Percentiles rank a stretch among this genome's conserved stretches.
Evolutionary conservation across 2,888 invertebrate species (phyloP).

Genomic region (Octodonta nipae): DNA sequence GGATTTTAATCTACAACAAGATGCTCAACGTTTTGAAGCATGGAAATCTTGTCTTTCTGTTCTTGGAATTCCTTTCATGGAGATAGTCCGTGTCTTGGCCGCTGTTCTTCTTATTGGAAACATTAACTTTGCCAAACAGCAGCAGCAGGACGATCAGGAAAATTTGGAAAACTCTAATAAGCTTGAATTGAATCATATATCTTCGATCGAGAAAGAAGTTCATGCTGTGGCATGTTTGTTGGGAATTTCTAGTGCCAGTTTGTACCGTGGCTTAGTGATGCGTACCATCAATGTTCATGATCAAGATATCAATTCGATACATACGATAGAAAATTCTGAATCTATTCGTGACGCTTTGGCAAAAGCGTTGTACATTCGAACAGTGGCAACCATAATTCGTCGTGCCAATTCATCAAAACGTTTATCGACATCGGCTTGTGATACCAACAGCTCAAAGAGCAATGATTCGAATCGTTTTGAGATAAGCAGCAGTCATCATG

Average conservation of each 20-base stretch:
- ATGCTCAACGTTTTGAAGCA: too few species aligned
- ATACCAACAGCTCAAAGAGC: conserved; percentile 78
- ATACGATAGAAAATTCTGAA: conserved; percentile 76
- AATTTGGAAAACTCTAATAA: too few species aligned
- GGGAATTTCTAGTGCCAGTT: conserved; percentile 59
- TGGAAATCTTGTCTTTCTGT: conserved; percentile 87
- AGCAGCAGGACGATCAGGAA: conserved; percentile 61
- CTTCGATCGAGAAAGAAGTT: conserved; percentile 68
- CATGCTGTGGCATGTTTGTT: conserved; percentile 75
- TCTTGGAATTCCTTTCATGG: conserved; percentile 84
- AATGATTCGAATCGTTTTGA: conserved; percentile 85
- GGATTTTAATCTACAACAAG: too few species aligned
- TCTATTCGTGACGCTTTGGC: conserved; percentile 80
- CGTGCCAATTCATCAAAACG: conserved; percentile 84
- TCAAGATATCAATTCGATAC: conserved; percentile 65
- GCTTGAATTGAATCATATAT: too few species aligned
- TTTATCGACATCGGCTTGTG: conserved; percentile 65
- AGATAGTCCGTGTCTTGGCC: conserved; percentile 81
- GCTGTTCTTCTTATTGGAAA: conserved; percentile 85
- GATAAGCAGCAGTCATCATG: conserved; percentile 70
- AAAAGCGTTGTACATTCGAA: conserved; percentile 85
- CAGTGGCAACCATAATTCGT: conserved; percentile 84
- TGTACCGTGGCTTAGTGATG: conserved; percentile 71
- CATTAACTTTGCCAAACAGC: conserved; percentile 68
- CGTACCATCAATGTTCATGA: conserved; percentile 67